Percentiles rank a stretch among this genome's conserved stretches.
Evolutionary conservation across 2,113 vertebrate genomes (phyloP).

Genomic region (Chlamydotis undulata): DNA sequence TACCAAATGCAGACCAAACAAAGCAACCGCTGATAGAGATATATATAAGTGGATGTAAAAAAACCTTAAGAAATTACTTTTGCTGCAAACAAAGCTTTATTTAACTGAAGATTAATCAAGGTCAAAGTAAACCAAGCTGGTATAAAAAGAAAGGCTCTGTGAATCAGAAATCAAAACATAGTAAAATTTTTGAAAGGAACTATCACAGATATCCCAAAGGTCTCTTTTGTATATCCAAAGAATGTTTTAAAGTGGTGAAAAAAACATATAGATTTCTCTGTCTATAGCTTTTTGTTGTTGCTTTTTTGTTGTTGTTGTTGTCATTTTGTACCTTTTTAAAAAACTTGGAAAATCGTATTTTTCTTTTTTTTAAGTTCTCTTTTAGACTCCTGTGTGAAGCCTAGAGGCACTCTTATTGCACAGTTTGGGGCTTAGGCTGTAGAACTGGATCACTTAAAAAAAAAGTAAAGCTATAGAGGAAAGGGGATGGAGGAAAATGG

Average conservation of each 20-base stretch:
- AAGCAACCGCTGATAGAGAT: background rate
- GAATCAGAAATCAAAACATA: background rate
- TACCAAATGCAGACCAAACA: background rate
- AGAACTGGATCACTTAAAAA: background rate
- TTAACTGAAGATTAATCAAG: background rate
- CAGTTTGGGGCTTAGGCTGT: background rate
- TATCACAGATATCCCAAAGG: background rate
- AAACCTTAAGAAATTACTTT: background rate
- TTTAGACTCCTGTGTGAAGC: background rate
- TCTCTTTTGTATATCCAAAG: background rate
- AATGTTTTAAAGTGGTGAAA: background rate
- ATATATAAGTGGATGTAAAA: background rate
- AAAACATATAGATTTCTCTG: background rate
- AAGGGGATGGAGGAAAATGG: background rate
- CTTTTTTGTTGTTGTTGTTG: background rate
- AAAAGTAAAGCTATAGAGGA: background rate
- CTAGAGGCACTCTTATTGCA: background rate
- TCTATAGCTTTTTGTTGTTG: background rate
- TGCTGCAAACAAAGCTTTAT: background rate
- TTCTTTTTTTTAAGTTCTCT: background rate
- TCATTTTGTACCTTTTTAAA: background rate
- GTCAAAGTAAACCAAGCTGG: background rate
- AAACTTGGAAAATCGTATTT: background rate
- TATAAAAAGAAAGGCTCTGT: background rate
- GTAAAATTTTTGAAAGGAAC: accelerated